A percentile compares a stretch with the other conserved stretches of the same genome.
phyloP scores from a whole-genome alignment of 2,113 vertebrate species.

The Sinosuthora webbiana region DNA sequence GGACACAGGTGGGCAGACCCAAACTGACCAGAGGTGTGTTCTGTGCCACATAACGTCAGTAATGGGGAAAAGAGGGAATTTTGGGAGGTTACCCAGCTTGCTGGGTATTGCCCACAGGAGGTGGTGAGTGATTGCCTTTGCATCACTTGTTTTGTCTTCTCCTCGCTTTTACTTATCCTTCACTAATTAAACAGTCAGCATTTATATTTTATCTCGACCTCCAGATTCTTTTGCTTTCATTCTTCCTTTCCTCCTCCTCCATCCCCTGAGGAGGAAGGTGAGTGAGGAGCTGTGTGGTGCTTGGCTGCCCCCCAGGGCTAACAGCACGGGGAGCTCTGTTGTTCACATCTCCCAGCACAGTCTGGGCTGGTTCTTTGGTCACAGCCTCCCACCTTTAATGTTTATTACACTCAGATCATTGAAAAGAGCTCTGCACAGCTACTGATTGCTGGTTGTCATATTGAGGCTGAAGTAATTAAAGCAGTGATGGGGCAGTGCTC shows the following conservation, averaged over 20 bases:
- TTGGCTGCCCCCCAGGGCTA: not conserved
- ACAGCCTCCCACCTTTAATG: not conserved
- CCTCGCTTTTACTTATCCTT: not conserved
- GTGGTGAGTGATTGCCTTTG: not conserved
- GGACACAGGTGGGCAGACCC: not conserved
- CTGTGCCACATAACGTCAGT: accelerated
- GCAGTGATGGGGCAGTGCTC: not conserved
- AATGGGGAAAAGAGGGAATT: not conserved
- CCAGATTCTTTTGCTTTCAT: not conserved
- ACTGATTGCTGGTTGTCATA: not conserved
- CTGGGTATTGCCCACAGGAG: not conserved
- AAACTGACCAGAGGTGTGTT: not conserved
- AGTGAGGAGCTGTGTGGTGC: not conserved
- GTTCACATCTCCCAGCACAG: not conserved
- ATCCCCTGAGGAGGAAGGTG: not conserved
- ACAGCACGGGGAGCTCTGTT: not conserved
- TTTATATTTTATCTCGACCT: not conserved
- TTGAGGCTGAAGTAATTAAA: not conserved
- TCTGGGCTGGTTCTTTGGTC: not conserved
- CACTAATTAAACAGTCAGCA: not conserved
- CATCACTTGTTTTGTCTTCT: not conserved
- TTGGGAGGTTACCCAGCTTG: not conserved
- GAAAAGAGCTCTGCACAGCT: not conserved
- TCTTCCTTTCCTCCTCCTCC: not conserved
- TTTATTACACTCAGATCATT: no score